phyloP scores from a whole-genome alignment of 2,888 invertebrate genomes.

The Shargacucullia verbasci region DNA sequence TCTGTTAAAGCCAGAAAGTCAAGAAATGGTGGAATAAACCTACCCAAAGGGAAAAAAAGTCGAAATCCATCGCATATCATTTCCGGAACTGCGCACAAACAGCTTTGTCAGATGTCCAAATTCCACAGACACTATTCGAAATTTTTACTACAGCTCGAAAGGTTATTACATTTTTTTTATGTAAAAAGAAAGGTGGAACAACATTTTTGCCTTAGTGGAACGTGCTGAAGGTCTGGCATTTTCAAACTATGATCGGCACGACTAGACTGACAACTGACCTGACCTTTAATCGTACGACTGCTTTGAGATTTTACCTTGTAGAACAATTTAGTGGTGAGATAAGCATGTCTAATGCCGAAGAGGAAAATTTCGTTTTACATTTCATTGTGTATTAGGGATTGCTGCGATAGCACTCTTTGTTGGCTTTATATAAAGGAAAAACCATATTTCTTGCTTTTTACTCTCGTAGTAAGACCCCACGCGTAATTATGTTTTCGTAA shows the following conservation, averaged over 20 bases:
- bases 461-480: constrained; percentile 11
- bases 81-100: constrained; percentile 4
- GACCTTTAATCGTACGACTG: constrained; percentile 29
- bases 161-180: constrained; percentile 15
- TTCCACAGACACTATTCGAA: constrained; percentile 9
- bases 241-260: constrained; percentile 20
- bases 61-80: background rate
- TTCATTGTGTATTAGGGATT: constrained; percentile 11
- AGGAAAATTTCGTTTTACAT: constrained; percentile 10
- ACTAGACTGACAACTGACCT: constrained; percentile 31
- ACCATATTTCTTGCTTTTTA: constrained; percentile 18
- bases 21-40: no score
- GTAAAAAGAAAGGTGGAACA: constrained; percentile 9
- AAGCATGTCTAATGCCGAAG: constrained; percentile 3
- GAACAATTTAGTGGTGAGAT: constrained; percentile 17
- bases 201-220: constrained; percentile 15
- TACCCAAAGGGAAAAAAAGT: no score
- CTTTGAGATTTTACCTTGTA: constrained; percentile 25
- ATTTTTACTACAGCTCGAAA: constrained; percentile 15
- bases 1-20: no score
- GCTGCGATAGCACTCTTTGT: constrained; percentile 17
- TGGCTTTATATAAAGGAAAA: constrained; percentile 12
- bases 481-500: constrained; percentile 25
- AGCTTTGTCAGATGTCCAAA: constrained; percentile 9
- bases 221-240: constrained; percentile 23